phyloP scores from a whole-genome alignment of 2,888 invertebrate species.

The Hylaea fasciaria region DNA sequence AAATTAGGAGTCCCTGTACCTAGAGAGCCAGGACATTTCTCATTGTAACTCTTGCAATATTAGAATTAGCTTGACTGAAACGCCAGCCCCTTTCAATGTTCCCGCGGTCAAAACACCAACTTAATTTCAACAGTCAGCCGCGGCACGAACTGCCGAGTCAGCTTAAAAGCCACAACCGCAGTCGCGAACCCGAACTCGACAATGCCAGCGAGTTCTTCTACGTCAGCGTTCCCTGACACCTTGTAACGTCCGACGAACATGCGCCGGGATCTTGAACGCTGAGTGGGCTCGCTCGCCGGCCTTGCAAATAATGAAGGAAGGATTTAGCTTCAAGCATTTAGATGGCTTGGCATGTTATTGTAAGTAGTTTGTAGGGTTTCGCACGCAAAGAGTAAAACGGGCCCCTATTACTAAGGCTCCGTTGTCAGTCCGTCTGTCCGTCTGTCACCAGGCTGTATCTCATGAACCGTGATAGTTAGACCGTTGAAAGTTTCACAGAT shows the following conservation, averaged over 20 bases:
- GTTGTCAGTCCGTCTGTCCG: too few species aligned
- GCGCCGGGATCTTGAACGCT: conserved; percentile 6
- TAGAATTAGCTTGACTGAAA: background rate
- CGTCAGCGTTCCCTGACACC: conserved; percentile 26
- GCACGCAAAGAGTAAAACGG: too few species aligned
- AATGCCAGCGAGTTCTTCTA: conserved; percentile 4
- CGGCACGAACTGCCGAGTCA: conserved; percentile 2
- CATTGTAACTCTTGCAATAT: background rate
- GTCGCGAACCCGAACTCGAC: conserved; percentile 2
- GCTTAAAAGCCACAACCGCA: conserved; percentile 8
- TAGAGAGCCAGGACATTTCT: too few species aligned
- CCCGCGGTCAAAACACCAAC: background rate
- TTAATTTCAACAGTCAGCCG: background rate
- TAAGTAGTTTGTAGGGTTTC: too few species aligned
- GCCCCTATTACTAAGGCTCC: too few species aligned
- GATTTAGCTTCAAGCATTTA: too few species aligned
- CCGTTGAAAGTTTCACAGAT: too few species aligned
- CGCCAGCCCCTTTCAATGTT: background rate
- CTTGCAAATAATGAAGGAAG: background rate
- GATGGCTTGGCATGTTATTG: too few species aligned
- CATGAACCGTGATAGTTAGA: too few species aligned
- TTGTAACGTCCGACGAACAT: conserved; percentile 22
- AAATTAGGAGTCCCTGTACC: too few species aligned
- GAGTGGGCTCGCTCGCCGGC: conserved; percentile 1
- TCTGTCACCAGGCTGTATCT: too few species aligned